A percentile compares a stretch with the other conserved stretches of the same genome.
Evolutionary conservation across 2,797 vertebrate genomes (phyloP).

Genomic region (Helarctos malayanus): DNA sequence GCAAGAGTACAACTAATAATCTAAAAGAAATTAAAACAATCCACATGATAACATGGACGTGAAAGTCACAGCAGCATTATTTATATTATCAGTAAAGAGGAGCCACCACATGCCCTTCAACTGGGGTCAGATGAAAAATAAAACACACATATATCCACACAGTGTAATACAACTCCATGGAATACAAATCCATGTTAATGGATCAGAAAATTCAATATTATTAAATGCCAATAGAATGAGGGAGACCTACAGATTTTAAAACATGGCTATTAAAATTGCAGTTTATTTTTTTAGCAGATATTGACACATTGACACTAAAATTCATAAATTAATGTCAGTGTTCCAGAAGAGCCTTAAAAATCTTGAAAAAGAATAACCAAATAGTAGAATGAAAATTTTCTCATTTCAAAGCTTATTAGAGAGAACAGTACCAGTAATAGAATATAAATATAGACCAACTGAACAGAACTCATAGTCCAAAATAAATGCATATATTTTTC

Average conservation of each 20-base stretch:
- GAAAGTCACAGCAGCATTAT: not conserved
- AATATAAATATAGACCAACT: not conserved
- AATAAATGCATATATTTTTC: not conserved
- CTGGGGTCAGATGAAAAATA: not conserved
- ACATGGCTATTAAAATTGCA: not conserved
- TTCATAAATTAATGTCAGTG: not conserved
- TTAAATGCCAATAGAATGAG: not conserved
- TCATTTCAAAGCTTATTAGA: not conserved
- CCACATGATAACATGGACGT: not conserved
- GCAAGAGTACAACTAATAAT: not conserved
- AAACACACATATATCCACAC: not conserved
- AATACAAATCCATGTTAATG: not conserved
- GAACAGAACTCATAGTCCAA: not conserved
- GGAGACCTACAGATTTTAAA: not conserved
- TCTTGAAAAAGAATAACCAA: not conserved
- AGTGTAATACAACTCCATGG: not conserved
- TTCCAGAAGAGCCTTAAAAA: not conserved
- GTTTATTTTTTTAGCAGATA: slow-evolving; percentile 17
- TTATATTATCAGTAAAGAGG: not conserved
- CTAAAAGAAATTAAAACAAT: not conserved
- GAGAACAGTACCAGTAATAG: not conserved
- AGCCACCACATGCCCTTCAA: not conserved
- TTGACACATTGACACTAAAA: not conserved
- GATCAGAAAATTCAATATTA: not conserved
- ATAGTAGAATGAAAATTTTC: not conserved